Base-by-base conservation (phyloP, 2,888 invertebrate genomes). In the Pristionchus entomophagus region DNA sequence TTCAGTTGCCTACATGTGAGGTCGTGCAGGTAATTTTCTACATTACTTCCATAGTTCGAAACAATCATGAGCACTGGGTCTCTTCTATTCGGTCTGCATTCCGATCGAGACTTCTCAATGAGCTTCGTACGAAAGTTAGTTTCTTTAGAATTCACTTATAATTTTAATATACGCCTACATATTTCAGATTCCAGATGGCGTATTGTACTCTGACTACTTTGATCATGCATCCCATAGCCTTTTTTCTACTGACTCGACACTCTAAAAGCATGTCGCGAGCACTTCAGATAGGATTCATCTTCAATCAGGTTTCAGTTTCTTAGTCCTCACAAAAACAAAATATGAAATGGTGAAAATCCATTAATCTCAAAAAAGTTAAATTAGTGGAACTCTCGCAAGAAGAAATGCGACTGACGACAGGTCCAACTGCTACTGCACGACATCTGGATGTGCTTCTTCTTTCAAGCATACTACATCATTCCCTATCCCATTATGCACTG, bases 401-500 rank as follows among this genome's bases (percentile, higher is more conserved):
- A n/a, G n/a, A n/a, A n/a, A n/a, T n/a, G n/a, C n/a, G n/a, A n/a
- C n/a, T n/a, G n/a, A n/a, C n/a, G n/a, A n/a, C 26, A 77, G 78
- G 51, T 29, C 1, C 78, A 51, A 2, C 41, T 78, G 0, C 29
- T 45, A 3, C 51, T 78, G 1, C 78, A 78, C 26, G 78, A 78
- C 38, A 22, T 78, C 29, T 78, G 78, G 78, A 32, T 17, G 19
- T 78, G 78, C 12, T 78, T 78, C 51, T 2, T 49, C 78, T 78
- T 78, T 26, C 49, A 51, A 51, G 78, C 78, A 14, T 78, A 78
- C 51, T 78, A 51, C 51, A 29, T 78, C 51, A 5, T 78, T 19
- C 78, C 78, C 6, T 78, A 51, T 78, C 78, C 78, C 4, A 78
- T 78, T 8, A 78, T 78, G 78, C 32, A 78, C 49, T 51, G 51